phyloP scores from a whole-genome alignment of 2,888 invertebrate genomes.

The Plagodis pulveraria region DNA sequence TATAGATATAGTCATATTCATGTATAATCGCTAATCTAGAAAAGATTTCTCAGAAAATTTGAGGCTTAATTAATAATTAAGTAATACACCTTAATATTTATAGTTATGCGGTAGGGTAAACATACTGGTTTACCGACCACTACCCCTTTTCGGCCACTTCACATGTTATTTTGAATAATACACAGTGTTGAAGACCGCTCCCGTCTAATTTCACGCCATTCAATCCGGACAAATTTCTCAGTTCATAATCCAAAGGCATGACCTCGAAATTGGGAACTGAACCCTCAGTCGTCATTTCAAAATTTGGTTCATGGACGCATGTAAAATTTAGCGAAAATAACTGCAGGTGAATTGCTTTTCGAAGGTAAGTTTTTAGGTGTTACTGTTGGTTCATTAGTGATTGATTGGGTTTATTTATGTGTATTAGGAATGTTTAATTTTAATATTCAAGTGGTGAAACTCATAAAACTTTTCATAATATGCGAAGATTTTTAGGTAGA shows the following conservation, averaged over 20 bases:
- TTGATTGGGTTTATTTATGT: constrained; percentile 8
- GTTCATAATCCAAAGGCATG: constrained; percentile 5
- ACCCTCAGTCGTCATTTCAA: constrained; percentile 10
- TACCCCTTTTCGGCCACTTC: no score
- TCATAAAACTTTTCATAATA: constrained; percentile 14
- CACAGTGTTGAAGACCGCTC: no score
- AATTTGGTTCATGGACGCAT: constrained; percentile 11
- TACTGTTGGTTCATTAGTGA: constrained; percentile 8
- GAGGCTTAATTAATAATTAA: no score
- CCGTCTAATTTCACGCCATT: constrained; percentile 7
- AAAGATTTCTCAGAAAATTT: no score
- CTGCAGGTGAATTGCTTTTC: constrained; percentile 11
- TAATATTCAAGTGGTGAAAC: constrained; percentile 9
- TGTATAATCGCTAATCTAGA: no score
- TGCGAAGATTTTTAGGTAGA: constrained; percentile 4
- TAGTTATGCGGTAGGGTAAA: no score
- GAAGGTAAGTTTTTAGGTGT: constrained; percentile 13
- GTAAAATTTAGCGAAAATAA: constrained; percentile 12
- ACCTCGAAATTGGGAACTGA: constrained; percentile 6
- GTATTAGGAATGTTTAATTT: constrained; percentile 7
- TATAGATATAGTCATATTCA: no score
- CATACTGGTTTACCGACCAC: no score
- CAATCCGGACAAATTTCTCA: constrained; percentile 1
- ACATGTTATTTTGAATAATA: no score
- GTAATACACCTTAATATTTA: no score